Evolutionary conservation across 2,888 invertebrate genomes (phyloP).

Genomic region (Timema podura): DNA sequence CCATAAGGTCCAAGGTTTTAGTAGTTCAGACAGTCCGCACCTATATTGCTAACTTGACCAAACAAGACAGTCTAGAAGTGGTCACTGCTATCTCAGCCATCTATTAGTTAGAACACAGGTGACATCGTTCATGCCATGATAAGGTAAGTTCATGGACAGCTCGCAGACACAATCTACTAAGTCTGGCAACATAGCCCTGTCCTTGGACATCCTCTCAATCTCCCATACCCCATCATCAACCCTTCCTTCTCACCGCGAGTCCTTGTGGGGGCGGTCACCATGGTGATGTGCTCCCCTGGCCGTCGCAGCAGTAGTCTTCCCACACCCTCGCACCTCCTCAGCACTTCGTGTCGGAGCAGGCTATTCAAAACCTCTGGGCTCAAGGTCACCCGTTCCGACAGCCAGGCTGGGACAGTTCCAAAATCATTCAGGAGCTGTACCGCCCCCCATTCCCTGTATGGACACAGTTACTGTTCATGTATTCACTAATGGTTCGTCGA

Average conservation of each 20-base stretch:
- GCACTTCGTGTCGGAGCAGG: constrained; percentile 47
- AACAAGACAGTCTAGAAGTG: no score
- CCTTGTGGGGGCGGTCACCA: constrained; percentile 51
- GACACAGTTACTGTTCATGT: not conserved
- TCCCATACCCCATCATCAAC: no score
- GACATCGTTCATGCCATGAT: no score
- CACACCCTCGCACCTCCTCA: constrained; percentile 79
- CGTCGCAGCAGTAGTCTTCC: constrained; percentile 72
- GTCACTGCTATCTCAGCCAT: no score
- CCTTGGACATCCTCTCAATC: no score
- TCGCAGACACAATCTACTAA: no score
- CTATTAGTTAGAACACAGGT: no score
- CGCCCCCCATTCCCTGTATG: constrained; percentile 64
- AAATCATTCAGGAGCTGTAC: constrained; percentile 77
- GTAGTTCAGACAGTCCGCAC: no score
- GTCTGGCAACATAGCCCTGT: no score
- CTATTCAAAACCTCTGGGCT: constrained; percentile 40
- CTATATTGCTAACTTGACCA: no score
- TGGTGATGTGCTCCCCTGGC: constrained; percentile 80
- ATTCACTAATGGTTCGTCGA: not conserved
- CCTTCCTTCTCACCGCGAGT: not conserved
- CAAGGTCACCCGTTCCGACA: constrained; percentile 47
- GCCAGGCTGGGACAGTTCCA: constrained; percentile 72
- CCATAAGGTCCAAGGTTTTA: no score
- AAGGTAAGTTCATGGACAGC: no score